A percentile compares a stretch with the other conserved stretches of the same genome.
Conservation (phyloP, 2,888 invertebrate genomes). For the Brenthis ino region DNA sequence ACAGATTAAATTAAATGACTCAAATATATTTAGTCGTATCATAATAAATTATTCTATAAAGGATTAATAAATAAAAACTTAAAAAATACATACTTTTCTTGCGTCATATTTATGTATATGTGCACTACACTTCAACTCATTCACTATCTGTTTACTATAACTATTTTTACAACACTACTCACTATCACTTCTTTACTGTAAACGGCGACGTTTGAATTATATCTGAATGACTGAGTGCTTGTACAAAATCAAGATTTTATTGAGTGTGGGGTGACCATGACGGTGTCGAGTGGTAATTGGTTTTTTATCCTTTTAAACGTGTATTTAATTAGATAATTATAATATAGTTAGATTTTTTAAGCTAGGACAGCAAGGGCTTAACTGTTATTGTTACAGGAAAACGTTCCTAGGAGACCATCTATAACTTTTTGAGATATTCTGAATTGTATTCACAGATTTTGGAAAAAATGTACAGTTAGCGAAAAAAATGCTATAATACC, state of each 20-base stretch:
- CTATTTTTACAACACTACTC: neutral
- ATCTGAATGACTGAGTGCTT: neutral
- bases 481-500: too few relatives aligned
- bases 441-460: too few relatives aligned
- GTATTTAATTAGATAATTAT: too few relatives aligned
- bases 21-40: neutral
- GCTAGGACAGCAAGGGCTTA: too few relatives aligned
- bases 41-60: neutral
- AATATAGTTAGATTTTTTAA: too few relatives aligned
- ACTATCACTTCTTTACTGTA: neutral
- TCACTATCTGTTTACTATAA: neutral
- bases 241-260: neutral
- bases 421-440: too few relatives aligned
- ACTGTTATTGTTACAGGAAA: too few relatives aligned
- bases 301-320: too few relatives aligned
- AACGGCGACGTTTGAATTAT: neutral
- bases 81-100: neutral
- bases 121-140: neutral
- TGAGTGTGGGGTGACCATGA: conserved; percentile 1
- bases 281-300: neutral
- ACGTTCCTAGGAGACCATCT: too few relatives aligned
- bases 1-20: neutral
- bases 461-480: too few relatives aligned
- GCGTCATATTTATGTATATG: neutral
- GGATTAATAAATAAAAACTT: neutral